A percentile compares a stretch with the other conserved stretches of the same genome.
These are phyloP conservation scores for Troilus luridus DNA, from an alignment of 2,888 invertebrate species.

Conservation along the genomic window DNA sequence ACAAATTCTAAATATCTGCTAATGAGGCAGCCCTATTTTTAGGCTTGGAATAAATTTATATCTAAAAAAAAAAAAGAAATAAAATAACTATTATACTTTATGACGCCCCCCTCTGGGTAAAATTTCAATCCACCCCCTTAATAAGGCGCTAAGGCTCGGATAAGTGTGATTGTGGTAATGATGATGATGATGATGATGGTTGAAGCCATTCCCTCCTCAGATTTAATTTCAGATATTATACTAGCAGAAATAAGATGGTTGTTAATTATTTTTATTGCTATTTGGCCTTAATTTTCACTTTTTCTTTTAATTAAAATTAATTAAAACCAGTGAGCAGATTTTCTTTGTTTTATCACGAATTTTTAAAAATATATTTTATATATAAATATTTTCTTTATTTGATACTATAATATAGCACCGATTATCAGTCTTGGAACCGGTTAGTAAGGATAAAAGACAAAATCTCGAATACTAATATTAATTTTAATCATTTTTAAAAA, in stretches of 20 bases:
- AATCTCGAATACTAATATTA: too few species aligned
- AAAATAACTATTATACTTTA: constrained; percentile 32
- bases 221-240: constrained; percentile 26
- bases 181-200: background rate
- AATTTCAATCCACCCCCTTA: constrained; percentile 3
- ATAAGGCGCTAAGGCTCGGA: background rate
- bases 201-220: background rate
- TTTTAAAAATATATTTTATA: too few species aligned
- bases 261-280: constrained; percentile 7
- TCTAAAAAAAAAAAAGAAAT: background rate
- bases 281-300: background rate
- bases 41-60: background rate
- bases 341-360: background rate
- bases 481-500: too few species aligned
- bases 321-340: background rate
- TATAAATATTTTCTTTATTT: too few species aligned
- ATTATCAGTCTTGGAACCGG: too few species aligned
- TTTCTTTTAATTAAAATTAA: background rate
- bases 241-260: constrained; percentile 7
- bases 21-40: background rate
- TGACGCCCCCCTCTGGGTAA: background rate
- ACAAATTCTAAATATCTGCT: constrained; percentile 28
- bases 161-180: constrained; percentile 15
- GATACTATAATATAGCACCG: too few species aligned
- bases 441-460: too few species aligned